phyloP scores from a whole-genome alignment of 2,888 invertebrate species.

The Athalia cordata region DNA sequence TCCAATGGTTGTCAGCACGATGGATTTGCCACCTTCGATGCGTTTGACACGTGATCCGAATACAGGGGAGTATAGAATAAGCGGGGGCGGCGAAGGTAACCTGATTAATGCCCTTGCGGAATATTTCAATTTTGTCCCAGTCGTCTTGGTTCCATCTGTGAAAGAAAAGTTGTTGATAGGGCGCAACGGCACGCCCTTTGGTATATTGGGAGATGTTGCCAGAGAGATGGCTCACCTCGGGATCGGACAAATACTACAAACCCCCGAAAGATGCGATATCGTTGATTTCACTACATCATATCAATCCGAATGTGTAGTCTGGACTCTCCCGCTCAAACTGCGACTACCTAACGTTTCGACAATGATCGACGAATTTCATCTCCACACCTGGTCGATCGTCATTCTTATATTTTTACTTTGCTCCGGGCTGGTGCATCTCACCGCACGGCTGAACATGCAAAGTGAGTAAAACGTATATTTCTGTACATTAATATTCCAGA shows the following conservation, averaged over 20 bases:
- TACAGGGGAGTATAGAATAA: not conserved
- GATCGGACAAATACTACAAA: conserved; percentile 23
- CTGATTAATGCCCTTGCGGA: not conserved
- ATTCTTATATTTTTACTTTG: not conserved
- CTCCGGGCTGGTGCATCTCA: not conserved
- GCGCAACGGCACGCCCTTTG: not conserved
- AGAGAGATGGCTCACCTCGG: not conserved
- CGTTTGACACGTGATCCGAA: not conserved
- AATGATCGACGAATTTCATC: not conserved
- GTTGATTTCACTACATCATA: not conserved
- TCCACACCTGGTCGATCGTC: not conserved
- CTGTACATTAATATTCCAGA: no score
- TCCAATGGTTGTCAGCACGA: conserved; percentile 2
- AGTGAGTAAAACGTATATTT: no score
- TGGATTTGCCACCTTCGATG: not conserved
- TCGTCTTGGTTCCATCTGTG: not conserved
- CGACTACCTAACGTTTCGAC: not conserved
- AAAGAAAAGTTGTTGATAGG: not conserved
- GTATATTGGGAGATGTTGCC: conserved; percentile 5
- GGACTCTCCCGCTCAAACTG: conserved; percentile 10
- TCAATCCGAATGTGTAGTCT: conserved; percentile 12
- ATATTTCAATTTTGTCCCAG: not conserved
- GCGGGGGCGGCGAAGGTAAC: conserved; percentile 17
- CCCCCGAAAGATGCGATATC: not conserved
- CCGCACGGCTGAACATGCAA: not conserved